Base-by-base conservation (phyloP, 2,797 vertebrate genomes). In the Denticeps clupeoides region DNA sequence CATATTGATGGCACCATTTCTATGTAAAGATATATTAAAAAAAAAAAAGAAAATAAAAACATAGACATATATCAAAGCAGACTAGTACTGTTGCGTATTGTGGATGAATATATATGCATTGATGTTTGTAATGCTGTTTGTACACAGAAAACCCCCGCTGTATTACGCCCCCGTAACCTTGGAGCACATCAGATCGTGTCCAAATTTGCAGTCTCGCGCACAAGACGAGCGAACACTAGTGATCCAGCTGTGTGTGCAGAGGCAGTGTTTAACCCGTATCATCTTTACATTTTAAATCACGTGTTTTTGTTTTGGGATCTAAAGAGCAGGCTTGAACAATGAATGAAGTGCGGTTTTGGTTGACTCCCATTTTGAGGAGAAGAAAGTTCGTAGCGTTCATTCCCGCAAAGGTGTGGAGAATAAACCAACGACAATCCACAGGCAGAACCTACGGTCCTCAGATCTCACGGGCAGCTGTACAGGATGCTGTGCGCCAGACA, bases 1-100 rank as follows among this genome's bases (percentile, higher is more conserved):
- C 84, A 86, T 86, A 86, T 86, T 86, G 83, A 86, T 85, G 83
- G 83, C 83, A 86, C 79, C 61, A 77, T 84, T 83, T 84, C 74
- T 84, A 83, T 81, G 75, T 82, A 80, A 82, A 56, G 50, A 53
- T 47, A 45, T 47, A 31, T 35, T 46, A 46, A 43, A 44, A 13
- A 48, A 49, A 50, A 29, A 44, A 53, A 74, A 75, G 73, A 78
- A 69, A 70, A 70, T 67, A 71, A 64, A 74, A 72, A 70, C 74
- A 74, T 78, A 68, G 70, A 77, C 70, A 68, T 55, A 67, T 74
- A 67, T 75, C 68, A 65, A 73, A 71, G 69, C 73, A 70, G 74
- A 67, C 71, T 60, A 65, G 73, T 71, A 73, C 68, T 73, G 64
- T 72, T 72, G 68, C 64, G 47, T 79, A 71, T 68, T 63, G 53